Evolutionary conservation across 2,797 vertebrate genomes (phyloP), one percentile per base, ranked within the genome.

Genomic region (Sebastes miniatus): DNA sequence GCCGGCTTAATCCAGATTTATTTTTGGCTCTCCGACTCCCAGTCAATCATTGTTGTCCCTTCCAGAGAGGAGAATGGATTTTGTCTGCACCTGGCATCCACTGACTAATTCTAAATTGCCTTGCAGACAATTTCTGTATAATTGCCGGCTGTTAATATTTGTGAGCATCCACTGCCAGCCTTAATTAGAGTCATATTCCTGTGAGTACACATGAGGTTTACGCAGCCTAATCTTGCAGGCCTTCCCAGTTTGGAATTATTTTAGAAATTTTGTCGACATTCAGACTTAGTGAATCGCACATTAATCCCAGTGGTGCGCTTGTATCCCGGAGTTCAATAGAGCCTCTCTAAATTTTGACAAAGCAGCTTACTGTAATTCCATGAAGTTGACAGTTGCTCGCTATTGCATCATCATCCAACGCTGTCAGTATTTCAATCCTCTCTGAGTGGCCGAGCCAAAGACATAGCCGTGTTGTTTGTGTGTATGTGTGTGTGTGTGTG

Each of bases 311-410:
- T 13, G 66, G 80, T 82, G 66, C 47, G 77, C 80, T 80, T 59
- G 81, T 78, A 76, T 89, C 76, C 73, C 58, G 39, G 76, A 90
- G 85, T 89, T 92, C 83, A 91, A 89, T 77, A 80, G 77, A 92
- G 87, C 87, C 88, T 89, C 76, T 92, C 89, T 81, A 81, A 81
- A 91, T 87, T 92, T 89, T 89, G 91, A 93, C 82, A 92, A 95
- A 95, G 88, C 92, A 85, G 89, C 93, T 95, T 95, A 93, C 91
- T 85, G 89, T 93, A 94, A 93, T 94, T 91, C 91, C 87, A 85
- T 81, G 85, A 83, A 90, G 91, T 91, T 93, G 90, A 93, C 90
- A 89, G 91, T 95, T 95, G 89, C 94, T 79, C 79, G 83, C 80
- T 83, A 70, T 96, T 95, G 93, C 95, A 92, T 95, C 95, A 96